Percentiles rank a stretch among this genome's conserved stretches.
Evolutionary conservation across 2,113 vertebrate genomes (phyloP).

Genomic region (Lampris incognitus): DNA sequence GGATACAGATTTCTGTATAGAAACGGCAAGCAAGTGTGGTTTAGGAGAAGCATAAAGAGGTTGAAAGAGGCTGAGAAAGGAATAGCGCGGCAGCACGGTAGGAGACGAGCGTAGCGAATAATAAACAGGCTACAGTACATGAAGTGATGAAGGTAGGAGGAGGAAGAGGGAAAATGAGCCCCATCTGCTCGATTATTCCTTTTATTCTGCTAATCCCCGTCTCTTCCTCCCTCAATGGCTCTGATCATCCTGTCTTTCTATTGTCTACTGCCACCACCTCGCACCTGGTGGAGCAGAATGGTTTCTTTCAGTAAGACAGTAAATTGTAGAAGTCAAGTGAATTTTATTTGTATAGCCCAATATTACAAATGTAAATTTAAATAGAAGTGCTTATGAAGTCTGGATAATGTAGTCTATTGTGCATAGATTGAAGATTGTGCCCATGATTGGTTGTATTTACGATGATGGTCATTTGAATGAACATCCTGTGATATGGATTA

Average conservation of each 20-base stretch:
- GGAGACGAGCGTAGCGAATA: neutral
- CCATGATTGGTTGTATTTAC: neutral
- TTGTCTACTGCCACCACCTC: constrained; percentile 6
- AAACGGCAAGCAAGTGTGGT: neutral
- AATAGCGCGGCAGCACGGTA: neutral
- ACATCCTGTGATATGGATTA: neutral
- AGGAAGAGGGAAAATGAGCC: neutral
- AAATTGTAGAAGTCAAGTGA: no score
- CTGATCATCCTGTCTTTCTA: constrained; percentile 24
- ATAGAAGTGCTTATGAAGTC: neutral
- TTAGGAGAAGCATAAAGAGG: neutral
- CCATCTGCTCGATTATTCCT: constrained; percentile 44
- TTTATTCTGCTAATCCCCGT: constrained; percentile 39
- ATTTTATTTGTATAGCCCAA: no score
- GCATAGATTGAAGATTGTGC: no score
- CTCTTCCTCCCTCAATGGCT: constrained; percentile 9
- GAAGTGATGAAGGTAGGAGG: neutral
- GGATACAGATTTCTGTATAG: neutral
- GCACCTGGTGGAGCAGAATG: constrained; percentile 30
- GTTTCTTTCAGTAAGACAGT: no score
- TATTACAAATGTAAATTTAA: neutral
- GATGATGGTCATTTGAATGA: neutral
- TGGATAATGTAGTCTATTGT: neutral
- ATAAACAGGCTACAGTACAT: neutral
- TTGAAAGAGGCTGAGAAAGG: constrained; percentile 1